A percentile compares a stretch with the other conserved stretches of the same genome.
Evolutionary conservation across 2,113 vertebrate genomes (phyloP).

Genomic region (Peromyscus leucopus): DNA sequence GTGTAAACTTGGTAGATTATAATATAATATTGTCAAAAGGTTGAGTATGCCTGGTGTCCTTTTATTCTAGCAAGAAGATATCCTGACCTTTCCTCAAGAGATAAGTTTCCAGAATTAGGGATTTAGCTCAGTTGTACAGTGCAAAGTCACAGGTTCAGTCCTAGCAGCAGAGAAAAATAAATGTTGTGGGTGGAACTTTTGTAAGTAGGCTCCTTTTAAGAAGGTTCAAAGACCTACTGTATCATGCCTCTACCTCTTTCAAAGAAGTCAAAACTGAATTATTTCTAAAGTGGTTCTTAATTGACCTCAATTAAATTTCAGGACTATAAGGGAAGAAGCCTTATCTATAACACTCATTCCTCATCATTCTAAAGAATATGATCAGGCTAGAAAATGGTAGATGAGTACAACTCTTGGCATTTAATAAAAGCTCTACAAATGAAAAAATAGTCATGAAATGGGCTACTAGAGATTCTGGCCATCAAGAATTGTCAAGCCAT

Average conservation of each 20-base stretch:
- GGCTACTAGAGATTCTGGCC: not conserved
- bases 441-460: not conserved
- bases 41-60: not conserved
- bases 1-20: not conserved
- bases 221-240: not conserved
- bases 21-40: not conserved
- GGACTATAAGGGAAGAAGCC: slow-evolving; percentile 5
- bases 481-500: slow-evolving; percentile 36
- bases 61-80: not conserved
- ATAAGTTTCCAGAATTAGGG: not conserved
- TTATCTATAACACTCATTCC: not conserved
- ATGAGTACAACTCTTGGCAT: not conserved
- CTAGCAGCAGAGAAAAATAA: not conserved
- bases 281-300: not conserved
- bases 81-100: not conserved
- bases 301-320: slow-evolving; percentile 52
- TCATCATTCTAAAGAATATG: slow-evolving; percentile 38
- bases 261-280: slow-evolving; percentile 25
- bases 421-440: slow-evolving; percentile 49
- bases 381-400: slow-evolving; percentile 40
- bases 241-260: not conserved
- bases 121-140: not conserved
- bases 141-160: not conserved
- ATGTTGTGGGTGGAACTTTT: not conserved
- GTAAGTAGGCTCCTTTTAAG: not conserved